These are phyloP conservation scores for Drosophila borborema DNA, from an alignment of 2,888 invertebrate genomes.

Conservation along the genomic window DNA sequence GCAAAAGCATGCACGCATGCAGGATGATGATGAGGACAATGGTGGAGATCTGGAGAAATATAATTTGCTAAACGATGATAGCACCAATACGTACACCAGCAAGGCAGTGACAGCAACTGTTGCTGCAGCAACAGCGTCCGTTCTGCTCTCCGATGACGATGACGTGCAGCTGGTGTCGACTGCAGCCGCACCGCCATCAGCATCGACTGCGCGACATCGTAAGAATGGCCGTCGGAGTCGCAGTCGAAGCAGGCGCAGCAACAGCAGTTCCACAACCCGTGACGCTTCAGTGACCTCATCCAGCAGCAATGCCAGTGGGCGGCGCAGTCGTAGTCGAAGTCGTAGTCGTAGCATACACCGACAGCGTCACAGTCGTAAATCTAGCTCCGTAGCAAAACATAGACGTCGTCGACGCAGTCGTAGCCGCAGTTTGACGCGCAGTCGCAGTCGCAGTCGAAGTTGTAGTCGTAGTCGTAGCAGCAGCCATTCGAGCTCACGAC, in stretches of 20 bases:
- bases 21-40: constrained; percentile 49
- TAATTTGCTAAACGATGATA: constrained; percentile 67
- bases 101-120: constrained; percentile 25
- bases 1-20: background rate
- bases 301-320: constrained; percentile 46
- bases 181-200: constrained; percentile 12
- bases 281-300: constrained; percentile 36
- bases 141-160: constrained; percentile 77
- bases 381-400: constrained; percentile 26
- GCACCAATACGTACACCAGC: constrained; percentile 66
- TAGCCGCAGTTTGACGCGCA: constrained; percentile 43
- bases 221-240: constrained; percentile 46
- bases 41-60: constrained; percentile 65
- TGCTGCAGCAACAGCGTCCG: constrained; percentile 31
- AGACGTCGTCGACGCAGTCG: constrained; percentile 42
- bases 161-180: constrained; percentile 73
- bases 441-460: constrained; percentile 35
- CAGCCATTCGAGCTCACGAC: constrained; percentile 38
- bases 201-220: constrained; percentile 33
- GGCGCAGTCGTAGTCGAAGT: constrained; percentile 50
- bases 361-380: constrained; percentile 44
- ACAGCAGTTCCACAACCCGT: constrained; percentile 2
- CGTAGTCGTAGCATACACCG: constrained; percentile 57
- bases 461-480: constrained; percentile 43
- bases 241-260: constrained; percentile 51